Evolutionary conservation across 2,797 vertebrate genomes (phyloP).

Genomic region (Lacerta viridis): DNA sequence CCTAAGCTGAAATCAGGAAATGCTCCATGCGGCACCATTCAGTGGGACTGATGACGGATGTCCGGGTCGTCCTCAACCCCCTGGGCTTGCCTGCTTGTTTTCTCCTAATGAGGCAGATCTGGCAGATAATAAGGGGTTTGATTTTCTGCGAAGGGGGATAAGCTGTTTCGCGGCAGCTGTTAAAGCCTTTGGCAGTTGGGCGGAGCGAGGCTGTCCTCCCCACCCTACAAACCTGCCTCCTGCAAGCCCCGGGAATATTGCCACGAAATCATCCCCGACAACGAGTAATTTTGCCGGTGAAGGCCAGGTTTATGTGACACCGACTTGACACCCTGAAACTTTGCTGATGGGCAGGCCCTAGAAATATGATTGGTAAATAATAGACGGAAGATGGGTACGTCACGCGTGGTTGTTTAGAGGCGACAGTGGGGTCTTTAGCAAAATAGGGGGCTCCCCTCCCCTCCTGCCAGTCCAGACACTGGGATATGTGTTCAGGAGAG

Average conservation of each 20-base stretch:
- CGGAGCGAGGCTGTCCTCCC: background rate
- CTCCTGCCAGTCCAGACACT: background rate
- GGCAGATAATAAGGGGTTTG: slow-evolving; percentile 20
- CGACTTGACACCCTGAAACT: slow-evolving; percentile 52
- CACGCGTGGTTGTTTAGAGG: background rate
- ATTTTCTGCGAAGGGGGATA: background rate
- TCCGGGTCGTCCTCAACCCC: background rate
- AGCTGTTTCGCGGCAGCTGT: slow-evolving; percentile 2
- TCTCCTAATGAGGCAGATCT: background rate
- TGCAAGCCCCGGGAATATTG: slow-evolving; percentile 14
- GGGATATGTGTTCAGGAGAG: background rate
- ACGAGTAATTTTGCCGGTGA: slow-evolving; percentile 57
- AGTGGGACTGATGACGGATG: background rate
- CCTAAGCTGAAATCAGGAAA: background rate
- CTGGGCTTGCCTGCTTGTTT: background rate
- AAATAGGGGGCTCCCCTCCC: background rate
- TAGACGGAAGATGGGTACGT: slow-evolving; percentile 1
- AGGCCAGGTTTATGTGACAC: slow-evolving; percentile 60
- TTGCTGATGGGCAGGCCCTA: slow-evolving; percentile 63
- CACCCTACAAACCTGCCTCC: slow-evolving; percentile 1
- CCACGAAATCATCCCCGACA: slow-evolving; percentile 28
- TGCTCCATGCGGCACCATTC: background rate
- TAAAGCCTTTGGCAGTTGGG: slow-evolving; percentile 23
- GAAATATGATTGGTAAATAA: slow-evolving; percentile 58
- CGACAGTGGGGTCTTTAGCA: background rate